Conservation (phyloP, 2,888 invertebrate species). For the Drosophila neutralis region DNA sequence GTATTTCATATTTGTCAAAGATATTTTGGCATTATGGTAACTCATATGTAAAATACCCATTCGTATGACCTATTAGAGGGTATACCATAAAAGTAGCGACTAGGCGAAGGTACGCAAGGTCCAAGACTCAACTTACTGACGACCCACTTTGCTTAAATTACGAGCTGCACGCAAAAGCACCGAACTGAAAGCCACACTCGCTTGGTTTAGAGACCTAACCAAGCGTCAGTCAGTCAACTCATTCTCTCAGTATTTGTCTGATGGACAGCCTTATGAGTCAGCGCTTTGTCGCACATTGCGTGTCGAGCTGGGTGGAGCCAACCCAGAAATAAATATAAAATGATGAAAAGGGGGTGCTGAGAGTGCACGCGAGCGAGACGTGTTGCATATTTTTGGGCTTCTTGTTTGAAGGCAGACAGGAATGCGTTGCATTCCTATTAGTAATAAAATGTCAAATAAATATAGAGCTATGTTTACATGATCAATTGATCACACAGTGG, state of each 20-base stretch:
- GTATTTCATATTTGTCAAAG: background rate
- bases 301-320: conserved; percentile 52
- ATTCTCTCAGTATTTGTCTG: conserved; percentile 41
- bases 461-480: background rate
- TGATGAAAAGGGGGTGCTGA: background rate
- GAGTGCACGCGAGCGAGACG: conserved; percentile 21
- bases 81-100: conserved; percentile 1
- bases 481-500: background rate
- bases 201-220: conserved; percentile 31
- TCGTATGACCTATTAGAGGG: conserved; percentile 19
- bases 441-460: background rate
- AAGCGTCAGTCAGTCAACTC: conserved; percentile 48
- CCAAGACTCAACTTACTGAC: conserved; percentile 56
- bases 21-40: background rate
- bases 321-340: conserved; percentile 21
- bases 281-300: conserved; percentile 63
- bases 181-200: conserved; percentile 47
- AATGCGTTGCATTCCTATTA: conserved; percentile 57
- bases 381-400: conserved; percentile 61
- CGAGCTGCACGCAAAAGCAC: conserved; percentile 80
- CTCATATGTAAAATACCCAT: background rate
- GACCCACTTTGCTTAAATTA: conserved; percentile 82
- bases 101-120: conserved; percentile 52
- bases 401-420: conserved; percentile 57
- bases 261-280: conserved; percentile 68